These are phyloP conservation scores for Drosophila busckii DNA, from an alignment of 1,140 invertebrate genomes.

Conservation along the genomic window DNA sequence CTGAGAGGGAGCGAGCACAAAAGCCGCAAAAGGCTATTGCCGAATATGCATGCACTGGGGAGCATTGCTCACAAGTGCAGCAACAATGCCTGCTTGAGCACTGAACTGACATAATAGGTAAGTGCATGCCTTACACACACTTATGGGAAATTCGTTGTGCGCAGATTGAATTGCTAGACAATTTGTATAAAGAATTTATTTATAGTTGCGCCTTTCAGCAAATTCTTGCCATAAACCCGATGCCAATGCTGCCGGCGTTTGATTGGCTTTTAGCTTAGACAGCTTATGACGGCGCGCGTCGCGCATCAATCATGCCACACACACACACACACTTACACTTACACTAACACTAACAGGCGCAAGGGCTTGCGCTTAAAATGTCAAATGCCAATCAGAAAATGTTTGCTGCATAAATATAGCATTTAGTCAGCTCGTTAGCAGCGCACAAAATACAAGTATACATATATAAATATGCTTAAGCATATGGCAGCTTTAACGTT, in stretches of 20 bases:
- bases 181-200: no score
- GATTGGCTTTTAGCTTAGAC: not conserved
- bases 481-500: not conserved
- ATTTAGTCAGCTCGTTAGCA: slow-evolving; percentile 16
- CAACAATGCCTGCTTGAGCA: slow-evolving; percentile 15
- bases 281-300: slow-evolving; percentile 10
- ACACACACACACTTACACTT: slow-evolving; percentile 45
- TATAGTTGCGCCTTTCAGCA: no score
- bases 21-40: slow-evolving; percentile 15
- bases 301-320: slow-evolving; percentile 62
- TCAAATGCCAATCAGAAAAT: slow-evolving; percentile 69
- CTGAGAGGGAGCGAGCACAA: not conserved
- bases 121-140: not conserved
- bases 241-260: not conserved
- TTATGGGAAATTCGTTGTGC: no score
- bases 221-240: no score
- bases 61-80: not conserved
- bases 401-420: slow-evolving; percentile 44
- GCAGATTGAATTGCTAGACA: no score
- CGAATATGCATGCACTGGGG: slow-evolving; percentile 12
- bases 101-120: slow-evolving; percentile 24
- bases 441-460: slow-evolving; percentile 6
- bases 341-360: slow-evolving; percentile 34
- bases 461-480: not conserved
- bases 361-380: slow-evolving; percentile 46